Conservation (phyloP, 1,140 invertebrate species). For the Agrypnia vestita region DNA sequence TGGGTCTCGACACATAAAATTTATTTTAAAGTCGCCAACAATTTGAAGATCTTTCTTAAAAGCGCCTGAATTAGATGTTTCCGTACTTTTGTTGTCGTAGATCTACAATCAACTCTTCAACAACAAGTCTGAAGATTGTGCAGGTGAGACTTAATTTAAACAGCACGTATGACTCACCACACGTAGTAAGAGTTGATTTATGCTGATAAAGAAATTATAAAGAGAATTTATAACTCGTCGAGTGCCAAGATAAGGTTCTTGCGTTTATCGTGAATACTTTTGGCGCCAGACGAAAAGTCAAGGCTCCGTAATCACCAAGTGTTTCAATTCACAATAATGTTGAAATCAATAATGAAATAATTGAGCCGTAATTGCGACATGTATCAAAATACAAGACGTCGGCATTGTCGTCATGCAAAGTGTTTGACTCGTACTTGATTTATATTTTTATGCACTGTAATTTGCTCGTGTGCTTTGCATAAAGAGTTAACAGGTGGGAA, state of each 20-base stretch:
- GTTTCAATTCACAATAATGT: not conserved
- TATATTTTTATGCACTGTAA: too few species aligned
- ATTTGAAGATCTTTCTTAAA: too few species aligned
- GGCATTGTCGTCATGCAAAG: too few species aligned
- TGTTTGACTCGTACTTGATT: too few species aligned
- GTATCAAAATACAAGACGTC: too few species aligned
- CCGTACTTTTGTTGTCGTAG: too few species aligned
- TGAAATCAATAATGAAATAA: slow-evolving; percentile 11
- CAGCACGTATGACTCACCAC: slow-evolving; percentile 3
- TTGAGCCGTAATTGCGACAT: not conserved
- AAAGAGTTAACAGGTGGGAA: too few species aligned
- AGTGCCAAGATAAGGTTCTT: slow-evolving; percentile 8
- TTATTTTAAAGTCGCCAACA: too few species aligned
- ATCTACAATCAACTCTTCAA: too few species aligned
- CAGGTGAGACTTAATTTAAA: not conserved
- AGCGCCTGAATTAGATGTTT: too few species aligned
- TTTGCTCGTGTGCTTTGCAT: too few species aligned
- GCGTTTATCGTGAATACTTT: slow-evolving; percentile 6
- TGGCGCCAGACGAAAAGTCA: not conserved
- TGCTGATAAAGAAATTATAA: slow-evolving; percentile 12
- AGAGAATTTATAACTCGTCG: not conserved
- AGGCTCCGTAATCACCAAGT: slow-evolving; percentile 2
- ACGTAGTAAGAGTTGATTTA: slow-evolving; percentile 1
- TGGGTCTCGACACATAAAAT: not conserved
- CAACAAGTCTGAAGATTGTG: too few species aligned